Evolutionary conservation across 2,797 vertebrate genomes (phyloP), one percentile per base, ranked within the genome.

Genomic region (Aplochiton taeniatus): DNA sequence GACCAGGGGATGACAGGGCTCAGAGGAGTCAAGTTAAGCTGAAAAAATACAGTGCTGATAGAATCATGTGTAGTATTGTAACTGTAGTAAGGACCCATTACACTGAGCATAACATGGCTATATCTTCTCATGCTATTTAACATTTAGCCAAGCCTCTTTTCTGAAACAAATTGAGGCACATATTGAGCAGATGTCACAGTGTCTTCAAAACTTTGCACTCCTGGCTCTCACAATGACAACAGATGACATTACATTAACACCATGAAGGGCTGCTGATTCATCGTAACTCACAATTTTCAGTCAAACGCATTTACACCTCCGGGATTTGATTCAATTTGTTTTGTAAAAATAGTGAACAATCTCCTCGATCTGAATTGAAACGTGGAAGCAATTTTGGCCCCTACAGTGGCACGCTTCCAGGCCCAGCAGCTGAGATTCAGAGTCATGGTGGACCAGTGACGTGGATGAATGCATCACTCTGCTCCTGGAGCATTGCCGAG

Each of bases 301-400:
- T n/a, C n/a, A n/a, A n/a, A n/a, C n/a, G n/a, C n/a, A n/a, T n/a
- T n/a, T n/a, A n/a, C n/a, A n/a, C n/a, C n/a, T n/a, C n/a, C n/a
- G n/a, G n/a, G n/a, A n/a, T n/a, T n/a, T n/a, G 46, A 58, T 51
- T 16, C 48, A 78, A 68, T 70, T 57, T 60, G 63, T 75, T 63
- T 31, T 6, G 43, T 18, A 77, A 48, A 14, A 50, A 74, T 57
- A 56, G 63, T 78, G 72, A 47, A 61, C 49, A 66, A 50, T 73
- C 55, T 41, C 70, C 70, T 68, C 69, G 69, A 77, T 81, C 52
- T 75, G 62, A 85, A 78, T 78, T 69, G 58, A 89, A 89, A 88
- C 84, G 79, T 89, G 87, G 86, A 88, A 90, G 74, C 75, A 80
- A 83, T 88, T 84, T 81, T 86, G 72, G 79, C 76, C 53, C 42